A percentile compares a stretch with the other conserved stretches of the same genome.
Evolutionary conservation across 1,140 invertebrate genomes (phyloP).

Genomic region (Tetramorium alpestre): DNA sequence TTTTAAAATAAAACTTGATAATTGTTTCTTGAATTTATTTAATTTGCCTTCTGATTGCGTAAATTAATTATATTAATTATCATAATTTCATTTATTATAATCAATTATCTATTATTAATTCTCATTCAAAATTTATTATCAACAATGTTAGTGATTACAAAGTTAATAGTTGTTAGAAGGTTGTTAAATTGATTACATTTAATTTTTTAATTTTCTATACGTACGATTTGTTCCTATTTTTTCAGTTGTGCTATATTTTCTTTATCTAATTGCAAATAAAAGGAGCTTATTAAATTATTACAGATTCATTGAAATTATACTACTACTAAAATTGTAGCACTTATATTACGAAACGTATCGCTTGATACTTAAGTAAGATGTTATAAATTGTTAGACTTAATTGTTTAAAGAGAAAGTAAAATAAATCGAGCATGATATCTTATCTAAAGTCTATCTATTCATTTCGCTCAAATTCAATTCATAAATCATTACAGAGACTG

Average conservation of each 20-base stretch:
- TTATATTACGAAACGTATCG: neutral
- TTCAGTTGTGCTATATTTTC: neutral
- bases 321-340: neutral
- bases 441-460: neutral
- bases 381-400: neutral
- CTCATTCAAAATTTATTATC: too few relatives aligned
- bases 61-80: too few relatives aligned
- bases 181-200: neutral
- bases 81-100: too few relatives aligned
- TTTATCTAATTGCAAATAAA: neutral
- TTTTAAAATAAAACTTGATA: neutral
- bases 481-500: neutral
- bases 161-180: neutral
- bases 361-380: neutral
- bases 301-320: neutral
- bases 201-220: neutral
- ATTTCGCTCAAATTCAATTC: neutral
- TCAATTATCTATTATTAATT: too few relatives aligned
- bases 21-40: too few relatives aligned
- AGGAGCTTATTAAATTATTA: neutral
- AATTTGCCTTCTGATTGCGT: too few relatives aligned
- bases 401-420: neutral
- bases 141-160: too few relatives aligned
- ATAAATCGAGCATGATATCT: neutral
- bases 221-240: neutral